Evolutionary conservation across 2,797 vertebrate genomes (phyloP).

Genomic region (Acanthis flammea): DNA sequence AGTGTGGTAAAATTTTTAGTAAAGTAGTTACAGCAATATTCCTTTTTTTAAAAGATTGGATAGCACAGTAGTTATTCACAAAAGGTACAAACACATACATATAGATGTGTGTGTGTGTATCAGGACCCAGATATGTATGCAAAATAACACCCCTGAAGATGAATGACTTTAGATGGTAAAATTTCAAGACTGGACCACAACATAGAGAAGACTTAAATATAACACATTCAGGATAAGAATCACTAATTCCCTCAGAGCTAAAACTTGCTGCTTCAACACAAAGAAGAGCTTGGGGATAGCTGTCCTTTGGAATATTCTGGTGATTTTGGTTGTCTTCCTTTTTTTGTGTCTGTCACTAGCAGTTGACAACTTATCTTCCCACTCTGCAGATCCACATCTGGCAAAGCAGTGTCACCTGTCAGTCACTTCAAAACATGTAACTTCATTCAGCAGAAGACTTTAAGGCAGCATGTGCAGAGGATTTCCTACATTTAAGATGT

Average conservation of each 20-base stretch:
- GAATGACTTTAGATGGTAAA: not conserved
- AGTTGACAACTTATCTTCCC: not conserved
- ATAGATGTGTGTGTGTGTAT: rapidly evolving
- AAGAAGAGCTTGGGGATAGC: not conserved
- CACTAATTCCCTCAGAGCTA: not conserved
- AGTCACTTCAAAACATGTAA: not conserved
- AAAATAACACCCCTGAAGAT: not conserved
- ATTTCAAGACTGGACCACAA: not conserved
- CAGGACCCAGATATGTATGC: not conserved
- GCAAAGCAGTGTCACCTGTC: not conserved
- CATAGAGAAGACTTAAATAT: not conserved
- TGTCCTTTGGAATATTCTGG: not conserved
- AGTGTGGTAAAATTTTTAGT: not conserved
- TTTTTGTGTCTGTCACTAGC: not conserved
- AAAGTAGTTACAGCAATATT: not conserved
- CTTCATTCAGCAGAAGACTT: not conserved
- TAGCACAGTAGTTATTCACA: not conserved
- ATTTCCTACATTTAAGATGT: not conserved
- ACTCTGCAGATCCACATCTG: not conserved
- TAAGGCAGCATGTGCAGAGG: not conserved
- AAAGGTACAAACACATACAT: not conserved
- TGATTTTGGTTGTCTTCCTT: not conserved
- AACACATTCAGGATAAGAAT: not conserved
- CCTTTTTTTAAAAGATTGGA: not conserved
- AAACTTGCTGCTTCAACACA: not conserved